These are phyloP conservation scores for Montipora sp. DNA, from an alignment of 64 coral and sea anemone species.

Conservation along the genomic window DNA sequence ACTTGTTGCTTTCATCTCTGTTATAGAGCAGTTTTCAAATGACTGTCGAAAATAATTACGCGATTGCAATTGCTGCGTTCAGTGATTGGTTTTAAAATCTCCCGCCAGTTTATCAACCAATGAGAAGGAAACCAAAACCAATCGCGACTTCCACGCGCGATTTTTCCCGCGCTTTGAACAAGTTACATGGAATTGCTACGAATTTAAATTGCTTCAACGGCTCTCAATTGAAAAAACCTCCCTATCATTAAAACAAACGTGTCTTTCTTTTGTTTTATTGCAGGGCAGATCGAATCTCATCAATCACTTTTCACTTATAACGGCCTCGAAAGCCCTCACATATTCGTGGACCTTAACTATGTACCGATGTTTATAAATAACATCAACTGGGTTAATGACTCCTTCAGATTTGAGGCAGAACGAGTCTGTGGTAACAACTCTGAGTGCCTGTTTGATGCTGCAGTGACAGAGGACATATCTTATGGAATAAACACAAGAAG, in stretches of 20 bases:
- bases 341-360: slow-evolving; percentile 12
- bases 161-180: too few relatives aligned
- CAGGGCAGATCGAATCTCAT: slow-evolving; percentile 37
- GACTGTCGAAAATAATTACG: too few relatives aligned
- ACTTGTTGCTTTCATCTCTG: too few relatives aligned
- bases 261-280: neutral
- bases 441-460: slow-evolving; percentile 36
- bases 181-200: too few relatives aligned
- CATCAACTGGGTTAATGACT: slow-evolving; percentile 43
- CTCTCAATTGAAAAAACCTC: too few relatives aligned
- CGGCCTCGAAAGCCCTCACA: neutral
- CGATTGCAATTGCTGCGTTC: too few relatives aligned
- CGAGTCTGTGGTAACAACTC: slow-evolving; percentile 22
- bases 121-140: too few relatives aligned
- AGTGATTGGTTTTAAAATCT: too few relatives aligned
- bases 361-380: slow-evolving; percentile 47
- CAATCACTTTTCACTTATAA: slow-evolving; percentile 42
- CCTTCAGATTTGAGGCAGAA: slow-evolving; percentile 13
- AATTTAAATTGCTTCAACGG: too few relatives aligned
- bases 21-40: too few relatives aligned
- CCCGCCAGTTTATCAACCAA: too few relatives aligned
- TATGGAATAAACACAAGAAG: slow-evolving; percentile 3
- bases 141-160: too few relatives aligned
- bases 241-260: neutral
- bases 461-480: slow-evolving; percentile 15